These are phyloP conservation scores for Elegia similella DNA, from an alignment of 2,888 invertebrate genomes.

Conservation along the genomic window DNA sequence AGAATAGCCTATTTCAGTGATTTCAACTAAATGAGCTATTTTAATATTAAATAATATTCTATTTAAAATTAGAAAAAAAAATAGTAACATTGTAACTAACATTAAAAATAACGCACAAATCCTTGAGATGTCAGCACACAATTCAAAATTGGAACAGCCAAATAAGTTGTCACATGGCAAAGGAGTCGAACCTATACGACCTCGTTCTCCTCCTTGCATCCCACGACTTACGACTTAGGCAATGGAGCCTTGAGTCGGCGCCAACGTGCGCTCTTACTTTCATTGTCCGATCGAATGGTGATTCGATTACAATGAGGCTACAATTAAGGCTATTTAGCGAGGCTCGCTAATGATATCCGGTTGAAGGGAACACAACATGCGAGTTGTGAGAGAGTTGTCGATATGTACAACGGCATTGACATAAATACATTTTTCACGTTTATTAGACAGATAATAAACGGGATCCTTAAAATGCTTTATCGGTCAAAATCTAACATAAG, in stretches of 20 bases:
- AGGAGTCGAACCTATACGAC: slow-evolving; percentile 26
- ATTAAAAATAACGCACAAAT: too few relatives aligned
- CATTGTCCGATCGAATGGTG: slow-evolving; percentile 62
- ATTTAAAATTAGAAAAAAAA: neutral
- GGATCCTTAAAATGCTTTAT: too few relatives aligned
- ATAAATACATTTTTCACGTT: too few relatives aligned
- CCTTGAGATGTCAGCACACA: neutral
- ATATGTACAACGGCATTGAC: too few relatives aligned
- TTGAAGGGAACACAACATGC: neutral
- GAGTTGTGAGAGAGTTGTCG: neutral
- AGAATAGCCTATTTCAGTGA: too few relatives aligned
- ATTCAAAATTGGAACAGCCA: slow-evolving; percentile 3
- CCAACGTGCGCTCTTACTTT: slow-evolving; percentile 69
- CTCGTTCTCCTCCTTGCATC: slow-evolving; percentile 58
- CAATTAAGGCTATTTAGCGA: neutral
- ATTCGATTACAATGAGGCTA: slow-evolving; percentile 58
- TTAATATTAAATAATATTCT: too few relatives aligned
- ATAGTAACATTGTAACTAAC: neutral
- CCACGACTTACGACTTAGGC: slow-evolving; percentile 64
- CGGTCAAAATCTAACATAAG: too few relatives aligned
- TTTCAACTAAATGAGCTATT: too few relatives aligned
- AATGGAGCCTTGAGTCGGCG: slow-evolving; percentile 65
- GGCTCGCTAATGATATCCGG: neutral
- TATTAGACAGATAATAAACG: too few relatives aligned
- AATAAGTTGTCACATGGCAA: neutral